Base-by-base conservation (phyloP, 2,113 vertebrate genomes). In the Sinosuthora webbiana region DNA sequence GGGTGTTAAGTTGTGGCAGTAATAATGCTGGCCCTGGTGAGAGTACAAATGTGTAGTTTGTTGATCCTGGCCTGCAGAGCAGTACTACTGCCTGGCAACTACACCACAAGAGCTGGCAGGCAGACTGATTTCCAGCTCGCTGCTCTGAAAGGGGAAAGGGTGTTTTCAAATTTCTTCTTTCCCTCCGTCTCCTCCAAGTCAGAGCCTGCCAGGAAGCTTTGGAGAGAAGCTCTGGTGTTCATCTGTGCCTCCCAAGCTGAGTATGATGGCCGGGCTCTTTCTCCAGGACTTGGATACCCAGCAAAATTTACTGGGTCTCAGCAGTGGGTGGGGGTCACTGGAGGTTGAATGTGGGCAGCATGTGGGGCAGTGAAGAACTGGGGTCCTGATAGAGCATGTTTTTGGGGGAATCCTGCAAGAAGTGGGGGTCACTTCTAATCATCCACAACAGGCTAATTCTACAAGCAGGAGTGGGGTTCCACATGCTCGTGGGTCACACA, bases 1-100 rank as follows among this genome's bases (percentile, higher is more conserved):
- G 86, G 83, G 95, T 96, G 97, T 97, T 97, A 97, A 97, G 95
- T 95, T 97, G 96, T 90, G 92, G 89, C 91, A 91, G 80, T 94
- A 95, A 96, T 95, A 80, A 93, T 74, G 83, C 84, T 93, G 91
- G 93, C 91, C 95, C 91, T 96, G 83, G 83, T 92, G 93, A 96
- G 95, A 85, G 92, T 74, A 93, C 83, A 94, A 93, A 96, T 83
- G 91, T 90, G 92, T 35, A 87, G 83, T 94, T 95, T 97, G 97
- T 97, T 97, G 97, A 97, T 97, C 90, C 96, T 97, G 97, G 96
- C 95, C 88, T 81, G 93, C 87, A 60, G 42, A 96, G 73, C 90
- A 83, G 76, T 84, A 95, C 95, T 96, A 95, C 97, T 97, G 95
- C 96, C 95, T 95, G 97, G 94, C 90, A 96, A 94, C 94, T 91